phyloP scores from a whole-genome alignment of 1,140 invertebrate genomes.

The Camponotus pennsylvanicus region DNA sequence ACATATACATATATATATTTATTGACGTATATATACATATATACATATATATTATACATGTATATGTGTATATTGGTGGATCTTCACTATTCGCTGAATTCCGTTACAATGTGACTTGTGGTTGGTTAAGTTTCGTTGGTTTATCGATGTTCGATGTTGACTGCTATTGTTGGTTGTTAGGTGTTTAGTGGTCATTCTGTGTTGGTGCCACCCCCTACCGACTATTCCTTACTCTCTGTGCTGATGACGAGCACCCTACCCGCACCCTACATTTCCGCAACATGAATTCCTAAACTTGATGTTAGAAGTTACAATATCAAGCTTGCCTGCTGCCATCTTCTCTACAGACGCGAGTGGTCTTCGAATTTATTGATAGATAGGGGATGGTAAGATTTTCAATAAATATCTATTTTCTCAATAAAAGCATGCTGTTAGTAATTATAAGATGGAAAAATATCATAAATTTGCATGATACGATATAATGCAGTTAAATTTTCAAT shows the following conservation, averaged over 20 bases:
- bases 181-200: conserved; percentile 85
- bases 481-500: conserved; percentile 19
- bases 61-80: conserved; percentile 65
- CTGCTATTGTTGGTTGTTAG: conserved; percentile 86
- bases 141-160: conserved; percentile 85
- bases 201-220: conserved; percentile 80
- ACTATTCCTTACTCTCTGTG: conserved; percentile 78
- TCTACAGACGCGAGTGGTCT: conserved; percentile 16
- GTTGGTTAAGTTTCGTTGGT: conserved; percentile 84
- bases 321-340: conserved; percentile 63
- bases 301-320: conserved; percentile 77
- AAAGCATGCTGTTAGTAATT: conserved; percentile 67
- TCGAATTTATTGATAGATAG: conserved; percentile 43
- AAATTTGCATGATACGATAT: conserved; percentile 42
- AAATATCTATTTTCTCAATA: conserved; percentile 52
- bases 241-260: conserved; percentile 54
- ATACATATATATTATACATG: conserved; percentile 31
- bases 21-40: conserved; percentile 20
- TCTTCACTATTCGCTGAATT: conserved; percentile 83
- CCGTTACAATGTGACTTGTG: conserved; percentile 84
- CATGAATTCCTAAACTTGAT: conserved; percentile 73
- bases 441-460: neutral
- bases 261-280: conserved; percentile 14
- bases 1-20: conserved; percentile 27
- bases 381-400: conserved; percentile 74